phyloP scores from a whole-genome alignment of 2,888 invertebrate genomes.

The Thymelicus acteon region DNA sequence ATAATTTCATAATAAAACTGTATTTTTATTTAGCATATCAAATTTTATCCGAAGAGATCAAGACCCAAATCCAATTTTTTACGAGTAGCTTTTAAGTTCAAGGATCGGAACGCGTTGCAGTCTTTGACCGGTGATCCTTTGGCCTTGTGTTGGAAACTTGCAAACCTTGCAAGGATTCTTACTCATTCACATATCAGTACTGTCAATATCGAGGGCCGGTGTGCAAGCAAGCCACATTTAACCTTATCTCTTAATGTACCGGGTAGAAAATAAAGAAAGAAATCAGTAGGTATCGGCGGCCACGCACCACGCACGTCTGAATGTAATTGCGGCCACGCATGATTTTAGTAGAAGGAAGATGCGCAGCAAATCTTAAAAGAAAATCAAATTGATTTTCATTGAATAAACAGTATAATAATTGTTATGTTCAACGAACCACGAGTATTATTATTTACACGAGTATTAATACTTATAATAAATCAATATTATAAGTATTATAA shows the following conservation, averaged over 20 bases:
- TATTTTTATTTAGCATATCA: no score
- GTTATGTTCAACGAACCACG: no score
- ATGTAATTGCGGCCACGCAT: neutral
- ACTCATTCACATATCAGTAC: neutral
- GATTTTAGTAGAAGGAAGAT: neutral
- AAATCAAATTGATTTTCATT: no score
- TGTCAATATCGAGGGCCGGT: slow-evolving; percentile 2
- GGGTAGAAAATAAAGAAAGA: neutral
- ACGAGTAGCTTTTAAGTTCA: no score
- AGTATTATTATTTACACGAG: no score
- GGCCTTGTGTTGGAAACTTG: neutral
- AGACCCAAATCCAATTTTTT: no score
- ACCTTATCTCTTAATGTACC: neutral
- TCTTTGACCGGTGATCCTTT: neutral
- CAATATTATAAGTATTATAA: no score
- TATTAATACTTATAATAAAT: no score
- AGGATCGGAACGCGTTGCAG: neutral
- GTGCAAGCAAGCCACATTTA: neutral
- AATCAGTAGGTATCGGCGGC: neutral
- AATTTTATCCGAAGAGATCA: no score
- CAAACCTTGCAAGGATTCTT: neutral
- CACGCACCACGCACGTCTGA: neutral
- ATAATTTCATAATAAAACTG: no score
- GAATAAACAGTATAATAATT: no score
- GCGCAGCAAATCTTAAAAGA: neutral